Conservation (phyloP, 2,797 vertebrate genomes). For the Acipenser transmontanus region DNA sequence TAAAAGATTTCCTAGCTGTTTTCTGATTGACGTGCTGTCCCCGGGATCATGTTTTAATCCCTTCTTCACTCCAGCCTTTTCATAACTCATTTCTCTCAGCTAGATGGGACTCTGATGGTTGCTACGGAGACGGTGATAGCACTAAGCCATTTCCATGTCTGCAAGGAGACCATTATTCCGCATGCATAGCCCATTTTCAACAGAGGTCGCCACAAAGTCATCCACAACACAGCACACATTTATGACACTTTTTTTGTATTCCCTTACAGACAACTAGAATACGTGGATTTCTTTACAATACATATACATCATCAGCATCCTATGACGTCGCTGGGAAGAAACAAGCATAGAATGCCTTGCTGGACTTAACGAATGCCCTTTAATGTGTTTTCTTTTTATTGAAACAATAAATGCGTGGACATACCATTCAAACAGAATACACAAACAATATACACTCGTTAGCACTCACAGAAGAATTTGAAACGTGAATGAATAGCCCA, state of each 20-base stretch:
- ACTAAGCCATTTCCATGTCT: conserved; percentile 97
- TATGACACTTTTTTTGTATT: conserved; percentile 71
- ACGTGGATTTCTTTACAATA: background rate
- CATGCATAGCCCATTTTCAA: conserved; percentile 80
- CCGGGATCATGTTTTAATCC: conserved; percentile 99
- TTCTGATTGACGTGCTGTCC: conserved; percentile 94
- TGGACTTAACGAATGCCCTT: too few species aligned
- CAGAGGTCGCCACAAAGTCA: conserved; percentile 98
- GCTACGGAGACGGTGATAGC: conserved; percentile 88
- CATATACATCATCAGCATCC: conserved; percentile 47
- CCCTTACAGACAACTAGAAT: conserved; percentile 8
- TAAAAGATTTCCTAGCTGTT: conserved; percentile 72
- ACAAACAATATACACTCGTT: too few species aligned
- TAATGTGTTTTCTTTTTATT: too few species aligned
- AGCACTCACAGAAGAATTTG: too few species aligned
- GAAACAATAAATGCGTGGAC: too few species aligned
- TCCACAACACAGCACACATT: conserved; percentile 72
- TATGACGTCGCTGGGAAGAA: conserved; percentile 34
- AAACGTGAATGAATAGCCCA: too few species aligned
- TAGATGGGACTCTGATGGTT: conserved; percentile 99
- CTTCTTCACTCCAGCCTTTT: conserved; percentile 95
- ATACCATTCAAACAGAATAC: too few species aligned
- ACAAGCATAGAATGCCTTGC: background rate
- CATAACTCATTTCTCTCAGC: conserved; percentile 98
- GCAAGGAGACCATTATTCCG: conserved; percentile 75